Evolutionary conservation across 2,113 vertebrate species (phyloP).

Genomic region (Peromyscus polionotus): DNA sequence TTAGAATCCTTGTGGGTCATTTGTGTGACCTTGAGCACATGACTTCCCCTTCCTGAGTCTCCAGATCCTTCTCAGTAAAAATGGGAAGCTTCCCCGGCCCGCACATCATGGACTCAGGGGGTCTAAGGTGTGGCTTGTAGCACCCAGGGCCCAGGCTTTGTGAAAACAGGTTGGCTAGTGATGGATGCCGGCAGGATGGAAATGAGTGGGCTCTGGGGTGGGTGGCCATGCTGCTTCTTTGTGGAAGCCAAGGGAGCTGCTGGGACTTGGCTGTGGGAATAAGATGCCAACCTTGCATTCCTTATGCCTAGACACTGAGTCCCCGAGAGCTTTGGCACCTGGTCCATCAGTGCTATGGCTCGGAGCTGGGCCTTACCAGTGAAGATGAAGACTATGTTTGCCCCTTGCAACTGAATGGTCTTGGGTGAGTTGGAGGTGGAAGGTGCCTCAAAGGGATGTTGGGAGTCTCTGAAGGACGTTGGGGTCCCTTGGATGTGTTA

Average conservation of each 20-base stretch:
- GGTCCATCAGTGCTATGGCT: conserved; percentile 96
- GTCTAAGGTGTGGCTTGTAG: background rate
- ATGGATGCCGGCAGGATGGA: no score
- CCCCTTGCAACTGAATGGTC: conserved; percentile 92
- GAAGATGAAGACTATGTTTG: conserved; percentile 96
- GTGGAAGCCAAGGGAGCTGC: conserved; percentile 46
- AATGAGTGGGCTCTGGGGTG: rapidly evolving
- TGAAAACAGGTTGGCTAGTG: no score
- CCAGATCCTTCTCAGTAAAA: background rate
- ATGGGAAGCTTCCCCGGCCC: background rate
- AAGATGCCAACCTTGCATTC: background rate
- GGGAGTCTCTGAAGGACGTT: background rate
- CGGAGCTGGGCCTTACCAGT: conserved; percentile 95
- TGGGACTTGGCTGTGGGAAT: background rate
- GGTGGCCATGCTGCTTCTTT: background rate
- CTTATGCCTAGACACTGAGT: conserved; percentile 90
- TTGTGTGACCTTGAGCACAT: background rate
- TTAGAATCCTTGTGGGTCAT: background rate
- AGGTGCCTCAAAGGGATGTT: background rate
- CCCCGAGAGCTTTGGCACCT: conserved; percentile 96
- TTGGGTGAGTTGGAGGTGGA: conserved; percentile 89
- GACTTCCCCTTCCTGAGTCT: background rate
- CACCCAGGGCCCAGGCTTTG: background rate
- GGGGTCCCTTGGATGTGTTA: background rate
- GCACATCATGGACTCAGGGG: background rate